Evolutionary conservation across 2,113 vertebrate species (phyloP).

Genomic region (Bubo bubo): DNA sequence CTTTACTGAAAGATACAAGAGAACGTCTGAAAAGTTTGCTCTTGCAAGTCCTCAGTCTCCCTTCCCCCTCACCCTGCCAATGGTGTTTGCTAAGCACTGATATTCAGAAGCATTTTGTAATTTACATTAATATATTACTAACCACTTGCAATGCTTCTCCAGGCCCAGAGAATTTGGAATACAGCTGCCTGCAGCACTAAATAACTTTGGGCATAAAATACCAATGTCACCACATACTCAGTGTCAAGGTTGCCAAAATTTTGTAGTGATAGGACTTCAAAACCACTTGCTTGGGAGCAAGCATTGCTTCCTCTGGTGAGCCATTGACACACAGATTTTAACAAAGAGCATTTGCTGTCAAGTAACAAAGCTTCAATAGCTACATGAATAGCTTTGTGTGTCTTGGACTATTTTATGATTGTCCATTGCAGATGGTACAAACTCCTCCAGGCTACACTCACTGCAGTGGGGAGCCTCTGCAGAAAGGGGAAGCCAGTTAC

Average conservation of each 20-base stretch:
- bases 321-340: neutral
- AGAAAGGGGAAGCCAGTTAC: neutral
- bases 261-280: neutral
- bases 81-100: neutral
- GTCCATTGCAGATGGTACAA: neutral
- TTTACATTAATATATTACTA: neutral
- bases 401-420: neutral
- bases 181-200: neutral
- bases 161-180: neutral
- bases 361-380: neutral
- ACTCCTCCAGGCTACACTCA: neutral
- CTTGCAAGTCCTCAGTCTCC: neutral
- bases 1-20: neutral
- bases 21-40: neutral
- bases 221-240: neutral
- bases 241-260: neutral
- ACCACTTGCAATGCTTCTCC: rapidly evolving
- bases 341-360: neutral
- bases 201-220: neutral
- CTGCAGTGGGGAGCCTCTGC: neutral
- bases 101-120: neutral
- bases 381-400: neutral
- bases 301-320: neutral
- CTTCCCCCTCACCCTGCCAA: neutral
- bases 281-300: neutral